Conservation (phyloP, 2,113 vertebrate species). For the Stegostoma tigrinum region DNA sequence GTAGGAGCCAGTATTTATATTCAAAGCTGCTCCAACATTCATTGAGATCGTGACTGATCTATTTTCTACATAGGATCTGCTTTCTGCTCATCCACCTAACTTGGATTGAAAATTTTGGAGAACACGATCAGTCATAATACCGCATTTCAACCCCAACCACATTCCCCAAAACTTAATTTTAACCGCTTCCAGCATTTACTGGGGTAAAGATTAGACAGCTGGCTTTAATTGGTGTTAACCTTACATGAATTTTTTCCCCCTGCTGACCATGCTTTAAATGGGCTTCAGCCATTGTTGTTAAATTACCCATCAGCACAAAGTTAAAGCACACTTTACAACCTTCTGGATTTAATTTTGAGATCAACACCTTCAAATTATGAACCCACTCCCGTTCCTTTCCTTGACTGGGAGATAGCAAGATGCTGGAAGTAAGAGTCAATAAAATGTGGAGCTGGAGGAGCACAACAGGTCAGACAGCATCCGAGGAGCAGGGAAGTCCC, state of each 20-base stretch:
- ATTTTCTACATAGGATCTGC: not conserved
- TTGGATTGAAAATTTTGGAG: not conserved
- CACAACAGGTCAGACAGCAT: too few relatives aligned
- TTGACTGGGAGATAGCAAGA: too few relatives aligned
- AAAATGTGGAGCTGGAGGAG: too few relatives aligned
- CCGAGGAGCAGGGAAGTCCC: too few relatives aligned
- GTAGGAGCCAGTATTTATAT: not conserved
- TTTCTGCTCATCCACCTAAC: not conserved
- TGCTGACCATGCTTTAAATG: not conserved
- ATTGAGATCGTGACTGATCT: not conserved
- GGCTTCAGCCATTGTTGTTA: not conserved
- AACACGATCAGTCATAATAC: not conserved
- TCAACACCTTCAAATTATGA: too few relatives aligned
- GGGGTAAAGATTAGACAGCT: too few relatives aligned
- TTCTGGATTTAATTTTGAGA: too few relatives aligned
- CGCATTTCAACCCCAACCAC: not conserved
- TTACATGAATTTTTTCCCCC: too few relatives aligned
- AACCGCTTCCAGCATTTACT: not conserved
- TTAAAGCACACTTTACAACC: not conserved
- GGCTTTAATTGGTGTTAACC: too few relatives aligned
- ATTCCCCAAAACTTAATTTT: not conserved
- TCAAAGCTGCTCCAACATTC: not conserved
- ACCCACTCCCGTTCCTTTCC: too few relatives aligned
- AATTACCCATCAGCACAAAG: not conserved
- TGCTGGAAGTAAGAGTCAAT: too few relatives aligned